Percentiles rank a stretch among this genome's conserved stretches.
phyloP scores from a whole-genome alignment of 2,797 vertebrate species.

The Eidolon dupreanum region DNA sequence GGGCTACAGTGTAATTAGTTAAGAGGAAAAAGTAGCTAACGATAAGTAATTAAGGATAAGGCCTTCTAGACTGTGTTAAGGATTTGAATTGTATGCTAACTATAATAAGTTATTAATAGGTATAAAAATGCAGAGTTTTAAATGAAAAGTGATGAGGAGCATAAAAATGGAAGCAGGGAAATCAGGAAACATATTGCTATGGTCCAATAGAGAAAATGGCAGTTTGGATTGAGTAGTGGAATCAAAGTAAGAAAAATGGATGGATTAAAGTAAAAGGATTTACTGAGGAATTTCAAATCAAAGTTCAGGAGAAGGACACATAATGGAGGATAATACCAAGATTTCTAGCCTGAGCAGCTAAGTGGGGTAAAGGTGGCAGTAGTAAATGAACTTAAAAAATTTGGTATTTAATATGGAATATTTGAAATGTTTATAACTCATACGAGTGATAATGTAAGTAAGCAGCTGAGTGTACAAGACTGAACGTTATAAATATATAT shows the following conservation, averaged over 20 bases:
- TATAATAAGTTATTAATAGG: neutral
- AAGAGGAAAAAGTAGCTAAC: neutral
- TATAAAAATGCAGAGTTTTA: neutral
- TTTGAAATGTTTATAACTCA: neutral
- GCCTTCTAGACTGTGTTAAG: neutral
- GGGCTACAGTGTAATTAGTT: neutral
- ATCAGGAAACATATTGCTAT: neutral
- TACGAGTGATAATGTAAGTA: neutral
- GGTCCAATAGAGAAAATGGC: neutral
- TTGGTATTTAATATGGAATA: neutral
- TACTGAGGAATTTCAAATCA: neutral
- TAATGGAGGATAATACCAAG: neutral
- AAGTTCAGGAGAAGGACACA: neutral
- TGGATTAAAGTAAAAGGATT: neutral
- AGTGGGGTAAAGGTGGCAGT: neutral
- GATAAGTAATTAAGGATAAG: neutral
- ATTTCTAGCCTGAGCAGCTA: neutral
- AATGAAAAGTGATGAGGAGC: neutral
- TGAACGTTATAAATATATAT: neutral
- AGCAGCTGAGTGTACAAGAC: neutral
- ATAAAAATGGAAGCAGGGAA: neutral
- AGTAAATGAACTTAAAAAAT: neutral
- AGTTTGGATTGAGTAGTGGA: neutral
- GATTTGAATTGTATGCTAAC: neutral
- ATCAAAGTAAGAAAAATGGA: neutral